Evolutionary conservation across 23 tunicate species (phyloP).

Genomic region (Phallusia fumigata): DNA sequence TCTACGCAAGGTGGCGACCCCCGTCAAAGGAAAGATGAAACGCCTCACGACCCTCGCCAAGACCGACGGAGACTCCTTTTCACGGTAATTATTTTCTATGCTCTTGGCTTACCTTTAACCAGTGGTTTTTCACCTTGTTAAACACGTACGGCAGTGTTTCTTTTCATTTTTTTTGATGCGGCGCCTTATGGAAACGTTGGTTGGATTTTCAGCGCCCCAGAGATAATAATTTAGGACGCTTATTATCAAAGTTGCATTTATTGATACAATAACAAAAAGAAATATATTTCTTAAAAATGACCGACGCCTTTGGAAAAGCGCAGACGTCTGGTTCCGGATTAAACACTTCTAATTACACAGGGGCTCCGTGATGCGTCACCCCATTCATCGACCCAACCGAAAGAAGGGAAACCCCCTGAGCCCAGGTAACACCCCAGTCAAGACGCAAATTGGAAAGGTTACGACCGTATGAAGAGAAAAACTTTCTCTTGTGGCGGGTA

Average conservation of each 20-base stretch:
- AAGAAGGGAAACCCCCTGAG: constrained; percentile 9
- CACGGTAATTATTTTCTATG: not conserved
- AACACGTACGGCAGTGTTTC: no score
- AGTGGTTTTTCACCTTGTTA: no score
- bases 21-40: constrained; percentile 14
- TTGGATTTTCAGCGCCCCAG: no score
- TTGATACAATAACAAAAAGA: no score
- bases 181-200: no score
- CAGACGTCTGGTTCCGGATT: not conserved
- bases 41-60: constrained; percentile 10
- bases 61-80: not conserved
- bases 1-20: constrained; percentile 22
- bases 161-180: no score
- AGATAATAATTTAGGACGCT: no score
- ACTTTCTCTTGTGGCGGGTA: not conserved
- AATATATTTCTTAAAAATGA: no score
- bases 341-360: not conserved
- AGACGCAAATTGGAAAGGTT: not conserved
- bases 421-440: not conserved
- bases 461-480: constrained; percentile 8
- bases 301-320: no score
- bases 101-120: no score
- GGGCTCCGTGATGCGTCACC: constrained; percentile 39
- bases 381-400: constrained; percentile 40
- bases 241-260: no score